phyloP scores from a whole-genome alignment of 2,888 invertebrate genomes.

The Oligia latruncula region DNA sequence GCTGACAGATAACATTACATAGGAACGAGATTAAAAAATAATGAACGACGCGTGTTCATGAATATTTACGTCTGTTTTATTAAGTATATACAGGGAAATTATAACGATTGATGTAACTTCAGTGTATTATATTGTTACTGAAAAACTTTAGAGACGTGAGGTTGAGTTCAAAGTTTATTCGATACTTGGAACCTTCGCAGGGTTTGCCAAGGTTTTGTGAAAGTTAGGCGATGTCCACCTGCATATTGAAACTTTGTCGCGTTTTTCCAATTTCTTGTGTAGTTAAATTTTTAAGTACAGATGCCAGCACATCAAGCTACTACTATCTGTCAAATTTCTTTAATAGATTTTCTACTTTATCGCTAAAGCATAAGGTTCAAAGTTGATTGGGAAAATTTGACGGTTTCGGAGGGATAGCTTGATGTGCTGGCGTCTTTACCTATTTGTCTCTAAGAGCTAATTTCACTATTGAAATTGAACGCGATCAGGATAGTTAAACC shows the following conservation, averaged over 20 bases:
- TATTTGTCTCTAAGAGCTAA: background rate
- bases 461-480: background rate
- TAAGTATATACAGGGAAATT: background rate
- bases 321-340: too few species aligned
- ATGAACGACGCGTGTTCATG: conserved; percentile 41
- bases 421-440: too few species aligned
- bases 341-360: too few species aligned
- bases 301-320: too few species aligned
- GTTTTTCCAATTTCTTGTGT: background rate
- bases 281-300: background rate
- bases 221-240: conserved; percentile 16
- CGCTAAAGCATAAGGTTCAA: too few species aligned
- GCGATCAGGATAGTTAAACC: background rate
- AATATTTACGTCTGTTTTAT: conserved; percentile 37
- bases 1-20: conserved; percentile 61
- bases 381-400: too few species aligned
- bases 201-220: conserved; percentile 24
- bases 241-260: conserved; percentile 8
- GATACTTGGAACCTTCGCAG: conserved; percentile 29
- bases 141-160: conserved; percentile 28
- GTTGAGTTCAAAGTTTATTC: conserved; percentile 26
- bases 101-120: conserved; percentile 30
- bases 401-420: too few species aligned
- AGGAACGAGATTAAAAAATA: conserved; percentile 60
- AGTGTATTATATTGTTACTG: conserved; percentile 28